phyloP scores from a whole-genome alignment of 2,888 invertebrate species.

The Drosophila robusta region DNA sequence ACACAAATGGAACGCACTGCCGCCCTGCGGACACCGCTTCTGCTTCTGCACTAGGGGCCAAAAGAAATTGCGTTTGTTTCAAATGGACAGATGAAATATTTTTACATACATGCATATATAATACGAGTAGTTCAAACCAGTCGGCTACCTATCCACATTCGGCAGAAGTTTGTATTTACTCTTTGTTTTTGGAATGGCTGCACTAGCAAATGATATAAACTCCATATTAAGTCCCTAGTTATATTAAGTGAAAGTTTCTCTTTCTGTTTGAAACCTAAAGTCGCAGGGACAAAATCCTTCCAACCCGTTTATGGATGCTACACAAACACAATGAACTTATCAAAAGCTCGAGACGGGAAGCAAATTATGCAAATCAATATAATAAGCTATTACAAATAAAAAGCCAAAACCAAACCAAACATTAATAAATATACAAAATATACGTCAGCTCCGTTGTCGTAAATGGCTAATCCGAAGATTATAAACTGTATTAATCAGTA shows the following conservation, averaged over 20 bases:
- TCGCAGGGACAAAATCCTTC: not conserved
- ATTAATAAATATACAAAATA: no score
- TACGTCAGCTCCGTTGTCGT: no score
- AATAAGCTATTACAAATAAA: no score
- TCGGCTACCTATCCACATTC: constrained; percentile 5
- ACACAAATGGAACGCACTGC: constrained; percentile 59
- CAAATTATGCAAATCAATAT: no score
- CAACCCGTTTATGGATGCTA: no score
- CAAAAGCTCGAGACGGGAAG: no score
- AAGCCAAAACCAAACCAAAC: no score
- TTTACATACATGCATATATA: constrained; percentile 17
- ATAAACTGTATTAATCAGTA: no score
- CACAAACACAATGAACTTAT: no score
- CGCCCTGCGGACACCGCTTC: constrained; percentile 51
- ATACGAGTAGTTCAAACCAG: constrained; percentile 8
- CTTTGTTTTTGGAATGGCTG: not conserved
- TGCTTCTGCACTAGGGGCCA: constrained; percentile 14
- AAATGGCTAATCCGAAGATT: no score
- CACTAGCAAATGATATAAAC: not conserved
- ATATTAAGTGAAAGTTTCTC: not conserved
- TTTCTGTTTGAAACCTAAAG: not conserved
- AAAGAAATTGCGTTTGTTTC: constrained; percentile 33
- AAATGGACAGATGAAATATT: constrained; percentile 42
- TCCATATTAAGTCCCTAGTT: not conserved
- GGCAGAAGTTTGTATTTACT: not conserved